Percentiles rank a stretch among this genome's conserved stretches.
These are phyloP conservation scores for Noctua fimbriata DNA, from an alignment of 2,888 invertebrate genomes.

Conservation along the genomic window DNA sequence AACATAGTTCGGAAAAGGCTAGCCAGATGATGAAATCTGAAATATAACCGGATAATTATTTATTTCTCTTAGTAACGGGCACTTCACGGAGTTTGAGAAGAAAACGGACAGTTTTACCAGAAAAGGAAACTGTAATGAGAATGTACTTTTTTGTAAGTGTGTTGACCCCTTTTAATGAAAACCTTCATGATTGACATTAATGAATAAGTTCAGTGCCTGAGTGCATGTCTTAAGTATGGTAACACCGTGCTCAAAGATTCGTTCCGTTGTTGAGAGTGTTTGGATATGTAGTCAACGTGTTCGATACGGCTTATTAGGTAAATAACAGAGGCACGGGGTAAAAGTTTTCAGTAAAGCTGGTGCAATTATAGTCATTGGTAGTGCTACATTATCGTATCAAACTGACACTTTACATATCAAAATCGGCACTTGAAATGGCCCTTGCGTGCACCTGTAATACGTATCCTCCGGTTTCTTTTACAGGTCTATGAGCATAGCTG, in stretches of 20 bases:
- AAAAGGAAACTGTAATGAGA: background rate
- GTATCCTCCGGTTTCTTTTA: background rate
- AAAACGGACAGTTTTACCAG: background rate
- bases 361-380: background rate
- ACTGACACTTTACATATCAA: background rate
- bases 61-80: background rate
- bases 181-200: constrained; percentile 37
- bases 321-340: constrained; percentile 3
- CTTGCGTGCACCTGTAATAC: background rate
- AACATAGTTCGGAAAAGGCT: too few relatives aligned
- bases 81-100: background rate
- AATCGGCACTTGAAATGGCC: background rate
- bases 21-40: too few relatives aligned
- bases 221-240: background rate
- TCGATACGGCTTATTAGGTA: constrained; percentile 32
- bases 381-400: background rate
- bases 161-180: constrained; percentile 15
- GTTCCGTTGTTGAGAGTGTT: constrained; percentile 44
- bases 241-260: constrained; percentile 26
- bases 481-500: background rate
- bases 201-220: constrained; percentile 13
- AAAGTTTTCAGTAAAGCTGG: constrained; percentile 8
- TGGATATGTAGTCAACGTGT: constrained; percentile 46
- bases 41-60: background rate
- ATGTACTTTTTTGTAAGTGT: constrained; percentile 6